A percentile compares a stretch with the other conserved stretches of the same genome.
These are phyloP conservation scores for Agraylea sexmaculata DNA, from an alignment of 1,140 invertebrate genomes.

Conservation along the genomic window DNA sequence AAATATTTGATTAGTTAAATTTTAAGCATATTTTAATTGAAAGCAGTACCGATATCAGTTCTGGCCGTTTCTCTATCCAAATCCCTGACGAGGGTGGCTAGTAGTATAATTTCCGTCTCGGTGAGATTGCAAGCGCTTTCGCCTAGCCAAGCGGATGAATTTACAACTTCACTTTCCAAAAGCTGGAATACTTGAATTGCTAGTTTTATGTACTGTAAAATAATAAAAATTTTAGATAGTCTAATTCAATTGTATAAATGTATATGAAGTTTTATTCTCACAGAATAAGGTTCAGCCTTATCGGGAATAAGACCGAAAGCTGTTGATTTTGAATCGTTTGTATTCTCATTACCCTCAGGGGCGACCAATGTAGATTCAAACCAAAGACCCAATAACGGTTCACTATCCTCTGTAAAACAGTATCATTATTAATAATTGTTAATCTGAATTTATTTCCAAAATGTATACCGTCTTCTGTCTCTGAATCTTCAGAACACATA, in stretches of 20 bases:
- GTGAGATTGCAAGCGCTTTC: slow-evolving; percentile 35
- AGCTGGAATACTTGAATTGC: slow-evolving; percentile 64
- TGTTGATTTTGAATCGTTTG: slow-evolving; percentile 31
- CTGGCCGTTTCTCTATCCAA: slow-evolving; percentile 71
- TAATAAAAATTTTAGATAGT: slow-evolving; percentile 4
- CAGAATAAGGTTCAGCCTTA: slow-evolving; percentile 79
- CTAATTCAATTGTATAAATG: slow-evolving; percentile 5
- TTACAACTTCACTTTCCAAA: slow-evolving; percentile 38
- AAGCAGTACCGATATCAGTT: slow-evolving; percentile 56
- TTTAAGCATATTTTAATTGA: slow-evolving; percentile 3
- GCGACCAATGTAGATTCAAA: slow-evolving; percentile 84
- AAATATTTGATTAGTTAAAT: slow-evolving; percentile 2
- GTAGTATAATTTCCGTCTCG: slow-evolving; percentile 67
- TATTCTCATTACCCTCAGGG: slow-evolving; percentile 52
- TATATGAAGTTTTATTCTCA: slow-evolving; percentile 34
- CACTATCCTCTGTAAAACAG: slow-evolving; percentile 59
- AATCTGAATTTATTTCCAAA: not conserved
- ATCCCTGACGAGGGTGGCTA: slow-evolving; percentile 75
- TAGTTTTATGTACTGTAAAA: slow-evolving; percentile 61
- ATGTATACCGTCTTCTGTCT: slow-evolving; percentile 64
- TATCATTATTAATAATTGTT: slow-evolving; percentile 31
- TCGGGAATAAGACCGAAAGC: slow-evolving; percentile 63
- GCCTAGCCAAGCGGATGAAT: slow-evolving; percentile 23
- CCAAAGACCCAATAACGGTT: slow-evolving; percentile 83
- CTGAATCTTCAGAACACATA: slow-evolving; percentile 79